Evolutionary conservation across 2,888 invertebrate genomes (phyloP), one percentile per base, ranked within the genome.

Genomic region (Biston betularia): DNA sequence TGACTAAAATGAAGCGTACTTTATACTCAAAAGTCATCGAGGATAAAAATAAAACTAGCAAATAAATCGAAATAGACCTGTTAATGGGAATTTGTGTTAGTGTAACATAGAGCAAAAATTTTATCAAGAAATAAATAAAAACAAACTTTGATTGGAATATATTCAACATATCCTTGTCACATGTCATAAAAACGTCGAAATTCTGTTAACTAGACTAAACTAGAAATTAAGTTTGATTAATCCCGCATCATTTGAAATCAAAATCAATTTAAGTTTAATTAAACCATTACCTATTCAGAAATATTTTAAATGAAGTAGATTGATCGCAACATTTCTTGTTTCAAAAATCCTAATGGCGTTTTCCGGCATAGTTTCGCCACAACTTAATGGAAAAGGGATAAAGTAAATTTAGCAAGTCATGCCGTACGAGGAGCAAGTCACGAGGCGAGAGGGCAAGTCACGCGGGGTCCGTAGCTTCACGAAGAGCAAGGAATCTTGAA

Each of bases 21-120:
- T 73, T 80, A 79, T 14, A 82, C 77, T 80, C 81, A 76, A 82
- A 78, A 80, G 34, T 80, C 75, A 75, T 75, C 72, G 70, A 77
- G 79, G 74, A 70, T 63, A 73, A 79, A 76, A 73, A 74, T 24
- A 75, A 82, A 84, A 81, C 76, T 75, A 71, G 74, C 75, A 79
- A 79, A 78, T 70, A 74, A 77, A 69, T 69, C 64, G 76, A 79
- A 78, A 78, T 81, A 80, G 82, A 78, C 88, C 89, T 90, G 92
- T 89, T 87, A 77, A 90, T 77, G 88, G 85, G 93, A 92, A 93
- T 93, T 93, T 93, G 93, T 93, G 93, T 92, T 89, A 84, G 91
- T 92, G 92, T 92, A 86, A 79, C 79, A 82, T 76, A 81, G 80
- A 63, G 77, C 78, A 79, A 76, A 76, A 75, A 63, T 76, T 73